These are phyloP conservation scores for Dicyrtoma fusca DNA, from an alignment of 2,888 invertebrate species.

Conservation along the genomic window DNA sequence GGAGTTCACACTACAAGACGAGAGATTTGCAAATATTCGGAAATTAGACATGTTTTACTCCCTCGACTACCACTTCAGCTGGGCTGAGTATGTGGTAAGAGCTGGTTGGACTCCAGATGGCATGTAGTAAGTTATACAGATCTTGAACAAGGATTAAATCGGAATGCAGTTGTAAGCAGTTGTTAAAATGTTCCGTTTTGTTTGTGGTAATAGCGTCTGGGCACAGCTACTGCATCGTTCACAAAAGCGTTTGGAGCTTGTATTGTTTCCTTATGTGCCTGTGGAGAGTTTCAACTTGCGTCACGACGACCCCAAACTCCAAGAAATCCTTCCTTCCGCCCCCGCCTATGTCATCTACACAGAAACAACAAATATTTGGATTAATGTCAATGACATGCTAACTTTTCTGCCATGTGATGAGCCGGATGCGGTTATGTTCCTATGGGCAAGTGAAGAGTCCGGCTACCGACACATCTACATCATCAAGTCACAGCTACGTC, in stretches of 20 bases:
- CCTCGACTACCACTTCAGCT: conserved; percentile 80
- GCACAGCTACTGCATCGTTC: conserved; percentile 84
- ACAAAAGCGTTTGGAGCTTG: conserved; percentile 82
- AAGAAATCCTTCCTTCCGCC: conserved; percentile 55
- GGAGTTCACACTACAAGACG: conserved; percentile 66
- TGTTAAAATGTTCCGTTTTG: conserved; percentile 8
- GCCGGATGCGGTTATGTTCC: conserved; percentile 67
- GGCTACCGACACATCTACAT: conserved; percentile 87
- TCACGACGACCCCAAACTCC: conserved; percentile 4
- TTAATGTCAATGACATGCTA: conserved; percentile 87
- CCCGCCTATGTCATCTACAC: conserved; percentile 68
- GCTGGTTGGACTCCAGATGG: conserved; percentile 95
- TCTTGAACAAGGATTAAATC: too few species aligned
- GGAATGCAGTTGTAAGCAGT: conserved; percentile 26
- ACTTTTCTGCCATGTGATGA: conserved; percentile 73
- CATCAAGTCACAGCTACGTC: conserved; percentile 67
- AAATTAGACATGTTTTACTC: conserved; percentile 76
- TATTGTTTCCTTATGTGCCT: conserved; percentile 72
- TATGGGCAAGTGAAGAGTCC: conserved; percentile 92
- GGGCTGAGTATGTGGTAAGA: conserved; percentile 93
- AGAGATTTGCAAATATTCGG: conserved; percentile 75
- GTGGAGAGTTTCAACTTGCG: neutral
- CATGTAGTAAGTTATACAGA: conserved; percentile 79
- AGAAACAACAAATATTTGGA: conserved; percentile 80
- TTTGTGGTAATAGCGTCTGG: conserved; percentile 74